Base-by-base conservation (phyloP, 2,888 invertebrate genomes). In the Drosophila melanocephala region DNA sequence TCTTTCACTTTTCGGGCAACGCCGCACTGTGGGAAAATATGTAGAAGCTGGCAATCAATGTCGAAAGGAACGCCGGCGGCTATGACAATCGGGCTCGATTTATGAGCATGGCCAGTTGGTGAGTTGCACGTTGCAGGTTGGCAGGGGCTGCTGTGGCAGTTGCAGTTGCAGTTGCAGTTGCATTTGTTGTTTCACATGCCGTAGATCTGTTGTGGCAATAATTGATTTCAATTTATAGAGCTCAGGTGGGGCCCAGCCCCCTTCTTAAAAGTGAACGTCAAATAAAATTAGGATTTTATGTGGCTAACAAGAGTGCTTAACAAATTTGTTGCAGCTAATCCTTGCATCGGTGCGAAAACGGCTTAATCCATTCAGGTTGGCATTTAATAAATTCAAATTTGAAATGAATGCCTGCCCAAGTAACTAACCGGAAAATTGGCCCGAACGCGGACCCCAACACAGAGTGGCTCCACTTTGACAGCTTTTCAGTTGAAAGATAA, bases 1-100 rank as follows among this genome's bases (percentile, higher is more conserved):
- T 86, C 87, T 86, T 89, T 89, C 87, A 89, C 89, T 86, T 89
- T 89, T 89, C 59, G 77, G 78, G 57, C 83, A 52, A 39, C 64
- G 72, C 72, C 81, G 79, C 78, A 84, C 80, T 87, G 87, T 87
- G 87, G 87, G 87, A 87, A 87, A 87, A 87, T 89, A 85, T 89
- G 88, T 89, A 82, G 87, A 87, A 87, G 87, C 87, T 87, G 87
- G 89, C 87, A 87, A 87, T 87, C 89, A 87, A 87, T 87, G 87
- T 87, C 89, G 82, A 89, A 85, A 87, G 80, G 47, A 66, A 62
- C 65, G 87, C 87, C 84, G 75, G 70, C 52, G 87, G 87, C 87
- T 71, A 75, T 89, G 85, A 85, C 87, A 87, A 87, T 77, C 77
- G 77, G 84, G 72, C 82, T 80, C 87, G 82, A 87, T 87, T 87